These are phyloP conservation scores for Sebastes iracundus DNA, from an alignment of 2,797 vertebrate genomes.

Conservation along the genomic window DNA sequence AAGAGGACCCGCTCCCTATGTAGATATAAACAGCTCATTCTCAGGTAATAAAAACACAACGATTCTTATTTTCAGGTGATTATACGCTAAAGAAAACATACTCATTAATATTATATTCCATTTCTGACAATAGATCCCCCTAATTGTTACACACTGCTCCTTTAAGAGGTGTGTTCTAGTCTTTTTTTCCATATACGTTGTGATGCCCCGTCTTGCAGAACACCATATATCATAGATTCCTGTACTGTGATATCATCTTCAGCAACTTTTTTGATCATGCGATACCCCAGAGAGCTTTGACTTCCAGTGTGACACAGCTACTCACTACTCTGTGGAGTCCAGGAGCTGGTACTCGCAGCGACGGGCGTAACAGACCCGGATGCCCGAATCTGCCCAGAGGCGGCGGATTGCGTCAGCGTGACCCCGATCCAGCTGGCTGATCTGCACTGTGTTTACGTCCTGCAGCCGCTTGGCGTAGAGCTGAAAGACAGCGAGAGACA, in stretches of 20 bases:
- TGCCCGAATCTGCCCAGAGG: conserved; percentile 82
- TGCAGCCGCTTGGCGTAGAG: conserved; percentile 70
- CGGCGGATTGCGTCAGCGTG: conserved; percentile 74
- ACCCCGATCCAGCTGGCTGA: conserved; percentile 73
- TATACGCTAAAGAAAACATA: too few relatives aligned
- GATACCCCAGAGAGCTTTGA: neutral
- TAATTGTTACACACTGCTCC: too few relatives aligned
- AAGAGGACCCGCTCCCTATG: too few relatives aligned
- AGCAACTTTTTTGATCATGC: neutral
- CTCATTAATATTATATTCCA: too few relatives aligned
- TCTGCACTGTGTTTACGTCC: conserved; percentile 71
- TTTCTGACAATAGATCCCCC: too few relatives aligned
- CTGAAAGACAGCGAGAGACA: conserved; percentile 52
- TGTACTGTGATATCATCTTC: neutral
- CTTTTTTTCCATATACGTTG: neutral
- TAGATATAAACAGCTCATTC: too few relatives aligned
- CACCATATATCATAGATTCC: neutral
- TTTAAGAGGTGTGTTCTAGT: neutral
- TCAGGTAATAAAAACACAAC: too few relatives aligned
- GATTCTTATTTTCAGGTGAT: too few relatives aligned
- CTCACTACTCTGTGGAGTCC: conserved; percentile 88
- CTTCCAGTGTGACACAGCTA: conserved; percentile 4
- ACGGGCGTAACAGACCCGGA: conserved; percentile 81
- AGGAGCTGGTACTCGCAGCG: conserved; percentile 86
- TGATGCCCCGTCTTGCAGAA: neutral